These are phyloP conservation scores for Flexamia atlantica DNA, from an alignment of 2,888 invertebrate species.

Conservation along the genomic window DNA sequence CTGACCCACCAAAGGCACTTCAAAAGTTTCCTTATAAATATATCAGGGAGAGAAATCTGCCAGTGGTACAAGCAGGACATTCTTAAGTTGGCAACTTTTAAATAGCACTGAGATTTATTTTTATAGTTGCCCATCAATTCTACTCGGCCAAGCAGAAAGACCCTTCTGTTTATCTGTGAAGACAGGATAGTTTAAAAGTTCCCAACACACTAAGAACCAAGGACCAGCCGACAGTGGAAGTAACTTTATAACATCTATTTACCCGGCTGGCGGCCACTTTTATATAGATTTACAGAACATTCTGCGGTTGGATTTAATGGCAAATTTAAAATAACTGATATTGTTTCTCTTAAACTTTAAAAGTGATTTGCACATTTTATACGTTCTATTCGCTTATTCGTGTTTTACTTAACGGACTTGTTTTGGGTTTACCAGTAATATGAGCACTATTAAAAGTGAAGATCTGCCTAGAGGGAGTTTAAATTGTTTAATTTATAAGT, in stretches of 20 bases:
- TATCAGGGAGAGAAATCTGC: neutral
- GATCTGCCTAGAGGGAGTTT: too few species aligned
- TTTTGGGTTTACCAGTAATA: too few species aligned
- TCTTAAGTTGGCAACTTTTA: conserved; percentile 31
- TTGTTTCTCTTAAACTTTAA: too few species aligned
- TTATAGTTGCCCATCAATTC: conserved; percentile 22
- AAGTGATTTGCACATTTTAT: too few species aligned
- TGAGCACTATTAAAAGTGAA: too few species aligned
- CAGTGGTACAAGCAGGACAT: neutral
- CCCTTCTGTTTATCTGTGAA: conserved; percentile 9
- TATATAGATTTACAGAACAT: too few species aligned
- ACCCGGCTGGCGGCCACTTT: too few species aligned
- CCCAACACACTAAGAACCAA: neutral
- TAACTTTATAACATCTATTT: neutral
- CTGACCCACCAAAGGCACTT: neutral
- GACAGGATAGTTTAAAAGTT: conserved; percentile 30
- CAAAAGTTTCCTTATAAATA: neutral
- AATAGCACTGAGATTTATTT: conserved; percentile 15
- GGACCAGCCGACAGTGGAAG: neutral
- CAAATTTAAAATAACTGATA: too few species aligned
- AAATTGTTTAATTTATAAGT: too few species aligned
- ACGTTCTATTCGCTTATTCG: too few species aligned
- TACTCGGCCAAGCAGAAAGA: neutral
- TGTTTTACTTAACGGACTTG: too few species aligned
- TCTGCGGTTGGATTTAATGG: too few species aligned